phyloP scores from a whole-genome alignment of 2,113 vertebrate genomes.

The Bos javanicus region DNA sequence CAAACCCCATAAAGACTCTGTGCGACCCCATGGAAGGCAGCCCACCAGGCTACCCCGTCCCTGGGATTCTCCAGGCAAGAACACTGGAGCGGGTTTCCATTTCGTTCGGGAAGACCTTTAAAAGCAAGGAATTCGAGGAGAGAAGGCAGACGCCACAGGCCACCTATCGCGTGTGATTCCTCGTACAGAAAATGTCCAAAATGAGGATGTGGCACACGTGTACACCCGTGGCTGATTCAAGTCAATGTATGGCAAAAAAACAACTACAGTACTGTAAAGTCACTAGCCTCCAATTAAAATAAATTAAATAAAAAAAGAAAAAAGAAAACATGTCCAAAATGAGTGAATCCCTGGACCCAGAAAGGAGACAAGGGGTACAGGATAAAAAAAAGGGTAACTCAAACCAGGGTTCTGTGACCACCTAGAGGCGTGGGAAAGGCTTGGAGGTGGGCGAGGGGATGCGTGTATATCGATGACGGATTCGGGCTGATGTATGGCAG shows the following conservation, averaged over 20 bases:
- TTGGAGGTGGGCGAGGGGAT: background rate
- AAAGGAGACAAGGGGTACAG: background rate
- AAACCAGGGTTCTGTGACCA: background rate
- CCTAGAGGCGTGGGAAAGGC: fast-evolving
- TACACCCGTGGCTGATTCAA: background rate
- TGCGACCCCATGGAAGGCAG: fast-evolving
- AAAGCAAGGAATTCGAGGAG: fast-evolving
- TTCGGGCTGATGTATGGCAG: background rate
- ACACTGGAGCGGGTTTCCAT: fast-evolving
- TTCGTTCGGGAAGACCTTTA: fast-evolving
- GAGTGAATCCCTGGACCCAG: background rate
- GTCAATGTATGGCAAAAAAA: background rate
- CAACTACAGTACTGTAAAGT: background rate
- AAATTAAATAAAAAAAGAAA: background rate
- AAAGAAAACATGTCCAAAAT: background rate
- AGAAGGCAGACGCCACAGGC: background rate
- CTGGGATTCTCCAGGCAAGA: no score
- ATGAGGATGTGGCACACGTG: no score
- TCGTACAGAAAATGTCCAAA: fast-evolving
- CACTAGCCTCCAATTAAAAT: background rate
- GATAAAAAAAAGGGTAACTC: fast-evolving
- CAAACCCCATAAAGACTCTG: background rate
- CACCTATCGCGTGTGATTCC: fast-evolving
- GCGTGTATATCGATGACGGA: fast-evolving
- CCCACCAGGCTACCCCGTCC: background rate